Base-by-base conservation (phyloP, 2,888 invertebrate species). In the Lasioglossum lativentre region DNA sequence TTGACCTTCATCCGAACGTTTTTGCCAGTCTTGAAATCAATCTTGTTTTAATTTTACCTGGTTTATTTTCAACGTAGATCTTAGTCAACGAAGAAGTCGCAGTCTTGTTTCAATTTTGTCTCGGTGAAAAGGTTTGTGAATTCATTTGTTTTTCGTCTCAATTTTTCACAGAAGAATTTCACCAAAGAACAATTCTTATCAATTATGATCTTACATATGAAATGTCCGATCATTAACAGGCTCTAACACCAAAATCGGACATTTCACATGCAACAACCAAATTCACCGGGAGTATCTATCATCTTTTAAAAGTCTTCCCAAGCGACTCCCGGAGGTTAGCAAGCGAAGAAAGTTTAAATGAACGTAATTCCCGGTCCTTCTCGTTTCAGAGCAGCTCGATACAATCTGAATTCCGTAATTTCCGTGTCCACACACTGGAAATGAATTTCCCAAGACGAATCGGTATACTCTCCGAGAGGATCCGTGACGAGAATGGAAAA, bases 401-500 rank as follows among this genome's bases (percentile, higher is more conserved):
- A 66, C 66, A 30, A 34, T 19, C 6, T 19, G 30, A 14, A 66
- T 34, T 66, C 30, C 30, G 66, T 34, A 34, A 66, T 66, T 16
- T 66, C 19, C 66, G 30, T 8, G 66, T 34, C 59, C 16, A 16
- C 27, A 30, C 27, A 4, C 59, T 59, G 27, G 59, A 59, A 59
- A 59, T 27, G 59, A 30, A 59, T 52, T 59, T 27, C 14, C 14
- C 14, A 27, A 59, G 59, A 59, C 59, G 59, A 27, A 30, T 59
- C 27, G 27, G 14, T 14, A 14, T 56, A n/a, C 27, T 71, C 52
- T 30, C 59, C 23, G 63, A 79, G 82, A 86, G 72, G 85, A 90
- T 77, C 75, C 82, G 34, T 42, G 84, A 82, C 72, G 83, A 70
- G 86, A 82, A 83, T 88, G 85, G 86, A 86, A 90, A 86, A 84